Percentiles rank a stretch among this genome's conserved stretches.
phyloP scores from a whole-genome alignment of 2,113 vertebrate genomes.

The Lutjanus erythropterus region DNA sequence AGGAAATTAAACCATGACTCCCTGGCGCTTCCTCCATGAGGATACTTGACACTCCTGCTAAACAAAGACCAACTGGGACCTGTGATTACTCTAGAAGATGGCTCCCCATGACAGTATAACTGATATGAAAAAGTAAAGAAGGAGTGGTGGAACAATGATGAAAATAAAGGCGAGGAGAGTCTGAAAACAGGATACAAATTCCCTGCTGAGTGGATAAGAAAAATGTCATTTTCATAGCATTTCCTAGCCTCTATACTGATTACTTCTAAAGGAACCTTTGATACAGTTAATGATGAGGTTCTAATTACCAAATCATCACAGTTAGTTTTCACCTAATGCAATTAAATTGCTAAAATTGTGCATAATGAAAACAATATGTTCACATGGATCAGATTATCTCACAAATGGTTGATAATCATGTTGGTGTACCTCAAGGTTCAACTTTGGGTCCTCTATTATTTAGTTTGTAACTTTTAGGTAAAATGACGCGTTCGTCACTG shows the following conservation, averaged over 20 bases:
- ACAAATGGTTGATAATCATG: too few relatives aligned
- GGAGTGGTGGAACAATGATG: neutral
- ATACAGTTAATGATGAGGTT: too few relatives aligned
- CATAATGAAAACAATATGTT: too few relatives aligned
- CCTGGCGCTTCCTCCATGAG: slow-evolving; percentile 45
- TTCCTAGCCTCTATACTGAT: neutral
- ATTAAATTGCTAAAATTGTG: too few relatives aligned
- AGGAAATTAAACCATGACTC: slow-evolving; percentile 60
- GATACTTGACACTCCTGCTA: slow-evolving; percentile 64
- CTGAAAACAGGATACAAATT: neutral
- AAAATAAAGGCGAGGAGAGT: neutral
- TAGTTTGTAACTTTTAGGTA: too few relatives aligned
- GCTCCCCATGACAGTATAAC: slow-evolving; percentile 12
- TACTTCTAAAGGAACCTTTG: too few relatives aligned
- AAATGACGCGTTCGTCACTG: too few relatives aligned
- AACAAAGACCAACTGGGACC: slow-evolving; percentile 60
- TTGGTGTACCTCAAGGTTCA: too few relatives aligned
- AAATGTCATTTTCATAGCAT: neutral
- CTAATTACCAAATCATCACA: too few relatives aligned
- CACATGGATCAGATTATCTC: too few relatives aligned
- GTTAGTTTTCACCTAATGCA: too few relatives aligned
- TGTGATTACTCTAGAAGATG: slow-evolving; percentile 64
- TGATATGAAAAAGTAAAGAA: slow-evolving; percentile 14
- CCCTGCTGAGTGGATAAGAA: neutral
- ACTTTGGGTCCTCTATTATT: too few relatives aligned